Percentiles rank a stretch among this genome's conserved stretches.
phyloP scores from a whole-genome alignment of 2,113 vertebrate species.

The Chlorodrepanis virens region DNA sequence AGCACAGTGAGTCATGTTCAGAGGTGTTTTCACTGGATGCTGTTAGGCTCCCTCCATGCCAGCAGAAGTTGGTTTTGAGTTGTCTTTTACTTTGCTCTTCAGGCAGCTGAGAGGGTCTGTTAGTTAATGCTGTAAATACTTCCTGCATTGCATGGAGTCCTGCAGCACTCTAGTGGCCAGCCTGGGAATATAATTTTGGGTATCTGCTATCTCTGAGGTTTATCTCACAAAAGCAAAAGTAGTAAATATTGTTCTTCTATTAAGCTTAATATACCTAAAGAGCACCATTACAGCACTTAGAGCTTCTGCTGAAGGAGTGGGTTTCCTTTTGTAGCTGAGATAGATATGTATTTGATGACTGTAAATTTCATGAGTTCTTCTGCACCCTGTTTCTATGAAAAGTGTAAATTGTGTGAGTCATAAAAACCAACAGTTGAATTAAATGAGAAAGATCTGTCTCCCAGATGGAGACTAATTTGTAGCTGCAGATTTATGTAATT shows the following conservation, averaged over 20 bases:
- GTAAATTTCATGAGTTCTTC: not conserved
- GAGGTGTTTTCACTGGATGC: not conserved
- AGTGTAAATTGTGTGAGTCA: not conserved
- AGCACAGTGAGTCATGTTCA: not conserved
- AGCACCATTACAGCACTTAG: not conserved
- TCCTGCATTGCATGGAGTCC: not conserved
- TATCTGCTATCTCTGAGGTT: not conserved
- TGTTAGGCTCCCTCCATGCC: not conserved
- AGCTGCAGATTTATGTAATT: not conserved
- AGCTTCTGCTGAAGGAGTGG: not conserved
- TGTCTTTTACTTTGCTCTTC: not conserved
- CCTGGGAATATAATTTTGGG: not conserved
- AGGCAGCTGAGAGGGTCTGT: not conserved
- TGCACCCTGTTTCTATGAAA: not conserved
- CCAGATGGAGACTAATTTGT: not conserved
- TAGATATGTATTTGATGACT: not conserved
- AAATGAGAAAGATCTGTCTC: not conserved
- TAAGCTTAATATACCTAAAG: not conserved
- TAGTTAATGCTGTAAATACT: not conserved
- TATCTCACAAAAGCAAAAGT: not conserved
- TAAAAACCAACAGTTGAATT: not conserved
- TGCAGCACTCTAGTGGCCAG: slow-evolving; percentile 57
- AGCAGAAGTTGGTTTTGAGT: not conserved
- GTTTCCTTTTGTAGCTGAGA: not conserved
- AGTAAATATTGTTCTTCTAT: not conserved